A percentile compares a stretch with the other conserved stretches of the same genome.
phyloP scores from a whole-genome alignment of 2,797 vertebrate species.

The Calcarius lapponicus region DNA sequence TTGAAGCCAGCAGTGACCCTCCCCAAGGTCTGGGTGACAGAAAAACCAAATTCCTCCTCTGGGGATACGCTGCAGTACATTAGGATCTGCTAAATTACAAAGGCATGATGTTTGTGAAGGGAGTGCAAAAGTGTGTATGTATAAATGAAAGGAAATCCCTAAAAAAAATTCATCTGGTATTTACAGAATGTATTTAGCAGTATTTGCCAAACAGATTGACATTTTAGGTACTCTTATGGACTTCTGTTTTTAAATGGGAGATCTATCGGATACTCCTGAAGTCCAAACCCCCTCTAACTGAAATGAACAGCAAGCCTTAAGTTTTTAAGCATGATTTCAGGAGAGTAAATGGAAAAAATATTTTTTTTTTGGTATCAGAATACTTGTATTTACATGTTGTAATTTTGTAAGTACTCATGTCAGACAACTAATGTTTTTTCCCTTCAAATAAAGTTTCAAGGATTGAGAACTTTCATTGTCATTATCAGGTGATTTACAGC shows the following conservation, averaged over 20 bases:
- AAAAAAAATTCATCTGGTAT: not conserved
- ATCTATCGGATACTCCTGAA: not conserved
- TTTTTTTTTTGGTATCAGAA: not conserved
- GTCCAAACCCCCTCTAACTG: not conserved
- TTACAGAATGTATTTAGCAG: not conserved
- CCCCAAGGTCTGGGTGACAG: not conserved
- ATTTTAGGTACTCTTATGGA: not conserved
- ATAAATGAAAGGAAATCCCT: not conserved
- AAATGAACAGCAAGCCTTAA: not conserved
- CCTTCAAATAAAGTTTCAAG: not conserved
- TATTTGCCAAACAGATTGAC: slow-evolving; percentile 9
- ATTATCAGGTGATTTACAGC: not conserved
- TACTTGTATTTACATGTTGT: not conserved
- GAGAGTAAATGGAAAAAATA: not conserved
- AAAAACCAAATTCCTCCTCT: not conserved
- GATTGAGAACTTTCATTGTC: not conserved
- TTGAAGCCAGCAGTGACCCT: not conserved
- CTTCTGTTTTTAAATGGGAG: not conserved
- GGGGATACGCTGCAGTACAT: rapidly evolving
- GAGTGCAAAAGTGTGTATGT: not conserved
- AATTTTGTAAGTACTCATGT: not conserved
- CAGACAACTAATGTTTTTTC: not conserved
- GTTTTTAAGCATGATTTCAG: not conserved
- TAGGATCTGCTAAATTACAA: not conserved
- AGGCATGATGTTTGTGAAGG: not conserved